Conservation (phyloP, 1,140 invertebrate species). For the Hyles euphorbiae region DNA sequence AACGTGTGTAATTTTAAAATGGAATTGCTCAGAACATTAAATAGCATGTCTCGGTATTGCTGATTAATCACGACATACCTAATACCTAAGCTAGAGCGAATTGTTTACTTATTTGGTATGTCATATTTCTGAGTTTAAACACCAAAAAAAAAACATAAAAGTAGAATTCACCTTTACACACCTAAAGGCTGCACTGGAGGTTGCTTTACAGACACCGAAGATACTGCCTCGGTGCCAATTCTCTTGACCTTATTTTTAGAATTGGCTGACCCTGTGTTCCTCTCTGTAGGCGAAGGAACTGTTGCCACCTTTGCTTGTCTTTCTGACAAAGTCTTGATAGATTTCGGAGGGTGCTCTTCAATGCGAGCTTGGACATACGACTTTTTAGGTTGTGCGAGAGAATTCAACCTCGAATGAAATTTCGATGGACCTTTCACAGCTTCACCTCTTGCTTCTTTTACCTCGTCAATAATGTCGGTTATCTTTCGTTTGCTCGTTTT, state of each 20-base stretch:
- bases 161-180: constrained; percentile 65
- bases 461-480: constrained; percentile 53
- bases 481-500: constrained; percentile 38
- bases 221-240: constrained; percentile 13
- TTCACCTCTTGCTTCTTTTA: constrained; percentile 59
- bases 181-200: constrained; percentile 36
- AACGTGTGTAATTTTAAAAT: no score
- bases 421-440: constrained; percentile 56
- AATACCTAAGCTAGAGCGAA: no score
- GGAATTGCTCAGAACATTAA: no score
- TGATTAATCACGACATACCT: no score
- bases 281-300: constrained; percentile 20
- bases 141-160: constrained; percentile 15
- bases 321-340: constrained; percentile 33
- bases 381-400: constrained; percentile 58
- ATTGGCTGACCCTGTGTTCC: constrained; percentile 15
- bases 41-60: no score
- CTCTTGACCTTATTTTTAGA: constrained; percentile 25
- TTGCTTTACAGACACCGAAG: constrained; percentile 13
- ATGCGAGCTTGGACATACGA: constrained; percentile 45
- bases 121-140: background rate
- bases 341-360: constrained; percentile 41
- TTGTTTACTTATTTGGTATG: no score
- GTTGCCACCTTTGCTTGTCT: constrained; percentile 27
- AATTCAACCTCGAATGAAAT: constrained; percentile 42